Evolutionary conservation across 2,797 vertebrate genomes (phyloP).

Genomic region (Arctocebus calabarensis): DNA sequence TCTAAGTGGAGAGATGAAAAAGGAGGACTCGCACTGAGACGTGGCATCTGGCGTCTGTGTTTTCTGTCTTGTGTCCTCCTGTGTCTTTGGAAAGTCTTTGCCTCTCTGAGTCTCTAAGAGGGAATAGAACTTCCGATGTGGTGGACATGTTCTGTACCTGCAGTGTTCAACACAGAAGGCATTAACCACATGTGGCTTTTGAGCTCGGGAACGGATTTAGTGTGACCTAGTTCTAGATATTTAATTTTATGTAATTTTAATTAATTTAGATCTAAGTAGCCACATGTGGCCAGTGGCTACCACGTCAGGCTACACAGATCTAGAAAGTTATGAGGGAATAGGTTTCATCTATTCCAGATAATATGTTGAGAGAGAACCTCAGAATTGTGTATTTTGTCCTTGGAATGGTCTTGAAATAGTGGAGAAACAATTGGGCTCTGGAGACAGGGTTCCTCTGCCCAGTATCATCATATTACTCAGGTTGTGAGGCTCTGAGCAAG

Average conservation of each 20-base stretch:
- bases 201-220: not conserved
- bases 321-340: not conserved
- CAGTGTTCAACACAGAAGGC: fast-evolving
- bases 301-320: not conserved
- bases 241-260: not conserved
- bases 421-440: not conserved
- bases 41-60: fast-evolving
- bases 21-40: not conserved
- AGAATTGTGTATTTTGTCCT: not conserved
- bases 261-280: not conserved
- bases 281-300: not conserved
- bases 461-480: too few relatives aligned
- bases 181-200: not conserved
- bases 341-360: not conserved
- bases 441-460: not conserved
- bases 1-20: not conserved
- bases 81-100: not conserved
- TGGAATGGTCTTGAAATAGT: not conserved
- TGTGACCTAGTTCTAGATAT: not conserved
- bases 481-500: not conserved
- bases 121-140: not conserved
- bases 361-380: not conserved
- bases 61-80: not conserved
- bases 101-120: not conserved
- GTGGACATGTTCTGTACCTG: not conserved